A percentile compares a stretch with the other conserved stretches of the same genome.
phyloP scores from a whole-genome alignment of 2,888 invertebrate species.

The Diplazon laetatorius region DNA sequence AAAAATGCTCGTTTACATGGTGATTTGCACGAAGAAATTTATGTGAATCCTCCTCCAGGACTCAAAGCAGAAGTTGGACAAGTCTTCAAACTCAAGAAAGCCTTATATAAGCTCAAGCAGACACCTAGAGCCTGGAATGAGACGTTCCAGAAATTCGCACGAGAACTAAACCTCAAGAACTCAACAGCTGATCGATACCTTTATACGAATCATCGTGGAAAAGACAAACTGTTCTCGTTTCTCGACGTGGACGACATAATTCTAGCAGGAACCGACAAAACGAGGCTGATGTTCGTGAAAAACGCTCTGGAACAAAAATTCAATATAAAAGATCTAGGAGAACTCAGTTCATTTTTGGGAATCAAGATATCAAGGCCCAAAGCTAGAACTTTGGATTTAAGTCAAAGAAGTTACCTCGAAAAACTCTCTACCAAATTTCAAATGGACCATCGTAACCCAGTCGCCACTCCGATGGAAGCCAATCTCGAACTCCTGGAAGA shows the following conservation, averaged over 20 bases:
- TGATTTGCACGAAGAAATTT: slow-evolving; percentile 64
- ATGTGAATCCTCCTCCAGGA: slow-evolving; percentile 65
- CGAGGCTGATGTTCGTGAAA: slow-evolving; percentile 28
- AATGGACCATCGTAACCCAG: slow-evolving; percentile 56
- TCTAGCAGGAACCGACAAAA: slow-evolving; percentile 28
- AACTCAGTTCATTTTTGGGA: slow-evolving; percentile 49
- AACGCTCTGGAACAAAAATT: slow-evolving; percentile 33
- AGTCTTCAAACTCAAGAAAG: slow-evolving; percentile 65
- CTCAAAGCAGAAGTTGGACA: slow-evolving; percentile 23
- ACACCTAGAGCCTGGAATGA: slow-evolving; percentile 71
- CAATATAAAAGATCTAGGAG: slow-evolving; percentile 47
- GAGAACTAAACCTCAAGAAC: slow-evolving; percentile 56
- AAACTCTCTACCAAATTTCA: slow-evolving; percentile 52
- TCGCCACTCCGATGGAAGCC: slow-evolving; percentile 50
- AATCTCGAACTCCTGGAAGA: slow-evolving; percentile 39
- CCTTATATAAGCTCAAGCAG: slow-evolving; percentile 74
- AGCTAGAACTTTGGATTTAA: slow-evolving; percentile 50
- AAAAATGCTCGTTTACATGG: slow-evolving; percentile 70
- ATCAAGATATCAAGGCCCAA: slow-evolving; percentile 50
- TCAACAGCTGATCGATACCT: slow-evolving; percentile 68
- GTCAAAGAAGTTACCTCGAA: slow-evolving; percentile 60
- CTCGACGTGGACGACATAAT: slow-evolving; percentile 62
- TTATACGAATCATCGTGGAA: slow-evolving; percentile 40
- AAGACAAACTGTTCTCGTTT: slow-evolving; percentile 21
- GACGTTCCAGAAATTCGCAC: slow-evolving; percentile 58